Percentiles rank a stretch among this genome's conserved stretches.
phyloP scores from a whole-genome alignment of 2,113 vertebrate species.

The Gobius niger region DNA sequence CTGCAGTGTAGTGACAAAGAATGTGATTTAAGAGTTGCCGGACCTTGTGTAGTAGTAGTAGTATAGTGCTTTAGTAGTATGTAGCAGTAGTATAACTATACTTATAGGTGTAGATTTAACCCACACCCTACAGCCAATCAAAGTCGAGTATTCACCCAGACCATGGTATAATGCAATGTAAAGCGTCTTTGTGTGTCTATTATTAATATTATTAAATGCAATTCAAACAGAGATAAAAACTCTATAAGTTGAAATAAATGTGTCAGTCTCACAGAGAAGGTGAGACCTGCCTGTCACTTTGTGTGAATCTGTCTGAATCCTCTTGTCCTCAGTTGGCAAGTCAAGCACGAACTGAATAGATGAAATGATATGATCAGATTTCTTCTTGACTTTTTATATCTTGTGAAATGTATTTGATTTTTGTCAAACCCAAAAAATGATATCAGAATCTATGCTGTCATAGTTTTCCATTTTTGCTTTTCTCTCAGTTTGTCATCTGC shows the following conservation, averaged over 20 bases:
- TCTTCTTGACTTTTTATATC: background rate
- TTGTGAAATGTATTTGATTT: background rate
- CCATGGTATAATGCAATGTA: too few relatives aligned
- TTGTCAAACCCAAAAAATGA: background rate
- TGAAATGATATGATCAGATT: background rate
- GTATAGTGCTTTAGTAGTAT: too few relatives aligned
- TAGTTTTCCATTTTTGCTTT: background rate
- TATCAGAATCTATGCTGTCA: background rate
- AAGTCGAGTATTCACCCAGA: too few relatives aligned
- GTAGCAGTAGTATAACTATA: too few relatives aligned
- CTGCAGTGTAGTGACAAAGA: too few relatives aligned
- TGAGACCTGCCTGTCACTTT: conserved; percentile 16
- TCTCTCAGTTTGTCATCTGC: background rate
- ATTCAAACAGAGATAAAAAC: background rate
- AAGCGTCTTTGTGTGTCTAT: too few relatives aligned
- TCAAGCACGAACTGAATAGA: conserved; percentile 2
- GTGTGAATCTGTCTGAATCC: conserved; percentile 5
- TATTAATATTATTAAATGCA: background rate
- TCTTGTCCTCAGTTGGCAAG: conserved; percentile 5
- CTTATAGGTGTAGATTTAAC: too few relatives aligned
- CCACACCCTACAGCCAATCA: too few relatives aligned
- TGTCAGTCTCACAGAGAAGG: conserved; percentile 7
- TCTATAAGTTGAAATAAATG: background rate
- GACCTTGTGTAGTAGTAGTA: too few relatives aligned
- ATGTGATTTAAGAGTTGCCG: too few relatives aligned